phyloP scores from a whole-genome alignment of 2,888 invertebrate genomes.

The Myopa tessellatipennis region DNA sequence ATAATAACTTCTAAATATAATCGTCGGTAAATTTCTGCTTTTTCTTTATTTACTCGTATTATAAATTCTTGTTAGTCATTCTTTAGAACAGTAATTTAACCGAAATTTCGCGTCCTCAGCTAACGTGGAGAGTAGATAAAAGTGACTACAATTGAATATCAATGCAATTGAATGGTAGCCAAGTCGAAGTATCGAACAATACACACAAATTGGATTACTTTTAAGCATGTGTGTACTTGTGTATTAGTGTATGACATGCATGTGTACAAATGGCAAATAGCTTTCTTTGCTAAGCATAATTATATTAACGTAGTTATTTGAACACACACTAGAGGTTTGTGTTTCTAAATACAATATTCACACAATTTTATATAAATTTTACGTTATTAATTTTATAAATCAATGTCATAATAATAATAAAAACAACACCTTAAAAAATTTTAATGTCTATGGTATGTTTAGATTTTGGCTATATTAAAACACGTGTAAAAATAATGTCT shows the following conservation, averaged over 20 bases:
- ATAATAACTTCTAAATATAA: conserved; percentile 1
- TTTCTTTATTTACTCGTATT: background rate
- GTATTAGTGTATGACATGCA: background rate
- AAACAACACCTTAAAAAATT: too few relatives aligned
- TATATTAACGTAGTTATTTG: too few relatives aligned
- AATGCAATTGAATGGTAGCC: conserved; percentile 28
- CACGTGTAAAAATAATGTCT: too few relatives aligned
- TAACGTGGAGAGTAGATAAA: conserved; percentile 53
- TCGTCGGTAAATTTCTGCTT: background rate
- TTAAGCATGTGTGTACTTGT: background rate
- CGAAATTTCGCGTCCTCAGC: conserved; percentile 26
- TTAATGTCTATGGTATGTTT: too few relatives aligned
- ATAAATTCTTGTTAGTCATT: conserved; percentile 12
- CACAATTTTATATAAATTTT: too few relatives aligned
- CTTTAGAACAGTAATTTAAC: conserved; percentile 23
- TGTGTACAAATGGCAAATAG: too few relatives aligned
- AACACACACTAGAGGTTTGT: too few relatives aligned
- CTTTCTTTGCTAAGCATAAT: too few relatives aligned
- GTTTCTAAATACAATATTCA: too few relatives aligned
- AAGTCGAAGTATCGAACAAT: conserved; percentile 24
- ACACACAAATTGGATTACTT: conserved; percentile 35
- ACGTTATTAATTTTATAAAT: too few relatives aligned
- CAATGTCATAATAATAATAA: too few relatives aligned
- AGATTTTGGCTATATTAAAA: too few relatives aligned
- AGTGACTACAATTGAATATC: conserved; percentile 53